A percentile compares a stretch with the other conserved stretches of the same genome.
phyloP scores from a whole-genome alignment of 2,888 invertebrate genomes.

The Hemaris fuciformis region DNA sequence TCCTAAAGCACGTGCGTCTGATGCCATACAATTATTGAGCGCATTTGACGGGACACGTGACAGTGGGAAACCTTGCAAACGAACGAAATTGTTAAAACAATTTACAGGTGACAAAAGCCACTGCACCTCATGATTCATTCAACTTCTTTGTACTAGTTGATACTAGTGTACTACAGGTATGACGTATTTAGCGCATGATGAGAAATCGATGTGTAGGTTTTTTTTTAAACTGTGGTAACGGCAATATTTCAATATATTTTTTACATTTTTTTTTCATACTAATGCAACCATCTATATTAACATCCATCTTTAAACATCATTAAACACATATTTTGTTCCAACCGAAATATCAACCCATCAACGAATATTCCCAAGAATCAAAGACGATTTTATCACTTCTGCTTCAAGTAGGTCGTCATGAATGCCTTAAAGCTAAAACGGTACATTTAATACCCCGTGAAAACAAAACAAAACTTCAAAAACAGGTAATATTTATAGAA shows the following conservation, averaged over 20 bases:
- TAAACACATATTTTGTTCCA: no score
- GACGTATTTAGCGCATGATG: neutral
- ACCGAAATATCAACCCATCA: neutral
- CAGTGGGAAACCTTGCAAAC: conserved; percentile 7
- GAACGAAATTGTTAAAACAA: conserved; percentile 7
- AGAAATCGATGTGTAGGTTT: neutral
- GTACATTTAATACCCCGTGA: neutral
- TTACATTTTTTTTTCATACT: no score
- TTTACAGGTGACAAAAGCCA: neutral
- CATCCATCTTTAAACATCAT: no score
- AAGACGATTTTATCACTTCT: neutral
- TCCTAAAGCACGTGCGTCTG: conserved; percentile 27
- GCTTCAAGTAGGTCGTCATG: neutral
- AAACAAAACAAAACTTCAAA: neutral
- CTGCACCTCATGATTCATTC: neutral
- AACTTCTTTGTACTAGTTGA: neutral
- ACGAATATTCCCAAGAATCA: neutral
- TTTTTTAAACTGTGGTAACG: neutral
- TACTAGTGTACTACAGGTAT: neutral
- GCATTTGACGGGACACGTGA: conserved; percentile 33
- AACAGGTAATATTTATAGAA: neutral
- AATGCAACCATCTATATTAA: no score
- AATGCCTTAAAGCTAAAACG: neutral
- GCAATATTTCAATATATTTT: neutral
- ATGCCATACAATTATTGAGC: conserved; percentile 30